A percentile compares a stretch with the other conserved stretches of the same genome.
These are phyloP conservation scores for Xiphorhynchus erythropygius DNA, from an alignment of 2,797 vertebrate species.

Conservation along the genomic window DNA sequence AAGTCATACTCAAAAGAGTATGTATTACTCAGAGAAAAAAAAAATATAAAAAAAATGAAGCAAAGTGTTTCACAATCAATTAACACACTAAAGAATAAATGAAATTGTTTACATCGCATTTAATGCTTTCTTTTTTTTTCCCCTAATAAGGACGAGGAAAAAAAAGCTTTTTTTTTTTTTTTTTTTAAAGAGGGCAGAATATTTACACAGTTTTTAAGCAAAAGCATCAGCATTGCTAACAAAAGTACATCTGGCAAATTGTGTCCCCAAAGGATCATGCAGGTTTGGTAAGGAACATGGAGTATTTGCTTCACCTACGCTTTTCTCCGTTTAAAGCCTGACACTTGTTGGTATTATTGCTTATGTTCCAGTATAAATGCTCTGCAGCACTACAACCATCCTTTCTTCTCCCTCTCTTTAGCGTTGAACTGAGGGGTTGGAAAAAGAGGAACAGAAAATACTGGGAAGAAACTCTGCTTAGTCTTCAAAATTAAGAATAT, in stretches of 20 bases:
- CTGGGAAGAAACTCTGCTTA: slow-evolving; percentile 32
- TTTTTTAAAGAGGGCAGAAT: background rate
- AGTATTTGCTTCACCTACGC: background rate
- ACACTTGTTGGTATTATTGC: background rate
- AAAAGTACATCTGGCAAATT: background rate
- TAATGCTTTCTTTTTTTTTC: background rate
- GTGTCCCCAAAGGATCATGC: background rate
- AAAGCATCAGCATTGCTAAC: background rate
- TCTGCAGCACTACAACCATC: background rate
- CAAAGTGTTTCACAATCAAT: background rate
- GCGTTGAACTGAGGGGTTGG: background rate
- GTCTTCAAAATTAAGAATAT: slow-evolving; percentile 41
- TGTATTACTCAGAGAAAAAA: background rate
- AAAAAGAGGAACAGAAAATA: slow-evolving; percentile 20
- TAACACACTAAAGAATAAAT: background rate
- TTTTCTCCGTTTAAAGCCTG: background rate
- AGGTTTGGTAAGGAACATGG: background rate
- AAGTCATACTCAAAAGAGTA: background rate
- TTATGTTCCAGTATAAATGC: background rate
- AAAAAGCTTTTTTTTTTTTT: no score
- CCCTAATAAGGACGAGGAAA: background rate
- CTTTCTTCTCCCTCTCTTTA: background rate
- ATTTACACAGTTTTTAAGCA: background rate
- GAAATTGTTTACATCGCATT: background rate
- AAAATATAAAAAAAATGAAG: background rate